These are phyloP conservation scores for Limnephilus lunatus DNA, from an alignment of 2,888 invertebrate species.

Conservation along the genomic window DNA sequence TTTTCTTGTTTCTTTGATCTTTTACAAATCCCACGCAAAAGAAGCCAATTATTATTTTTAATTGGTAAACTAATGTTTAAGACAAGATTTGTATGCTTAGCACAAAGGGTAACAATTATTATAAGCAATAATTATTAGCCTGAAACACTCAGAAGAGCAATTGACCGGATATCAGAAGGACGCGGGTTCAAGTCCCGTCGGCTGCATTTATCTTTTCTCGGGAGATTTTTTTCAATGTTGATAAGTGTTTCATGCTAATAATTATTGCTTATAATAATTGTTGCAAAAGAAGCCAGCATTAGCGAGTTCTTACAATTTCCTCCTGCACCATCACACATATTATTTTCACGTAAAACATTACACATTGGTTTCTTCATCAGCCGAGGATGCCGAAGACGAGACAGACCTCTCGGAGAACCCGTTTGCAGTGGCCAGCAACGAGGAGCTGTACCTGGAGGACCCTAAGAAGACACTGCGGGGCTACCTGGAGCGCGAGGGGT, in stretches of 20 bases:
- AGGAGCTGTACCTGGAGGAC: conserved; percentile 93
- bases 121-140: too few species aligned
- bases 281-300: neutral
- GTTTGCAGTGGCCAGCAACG: conserved; percentile 88
- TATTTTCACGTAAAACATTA: conserved; percentile 44
- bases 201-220: too few species aligned
- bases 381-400: conserved; percentile 92
- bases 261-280: too few species aligned
- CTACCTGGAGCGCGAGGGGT: conserved; percentile 95
- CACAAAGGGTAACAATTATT: too few species aligned
- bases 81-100: too few species aligned
- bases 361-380: conserved; percentile 69
- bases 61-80: too few species aligned
- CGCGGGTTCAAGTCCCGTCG: too few species aligned
- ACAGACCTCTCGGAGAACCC: conserved; percentile 90
- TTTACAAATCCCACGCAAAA: neutral
- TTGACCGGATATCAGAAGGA: too few species aligned
- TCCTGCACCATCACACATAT: neutral
- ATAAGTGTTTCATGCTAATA: too few species aligned
- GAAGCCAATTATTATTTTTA: too few species aligned
- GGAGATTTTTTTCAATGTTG: too few species aligned
- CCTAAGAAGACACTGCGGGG: conserved; percentile 96
- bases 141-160: too few species aligned
- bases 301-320: neutral
- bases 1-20: neutral